phyloP scores from a whole-genome alignment of 2,113 vertebrate species.

The Balaenoptera acutorostrata region DNA sequence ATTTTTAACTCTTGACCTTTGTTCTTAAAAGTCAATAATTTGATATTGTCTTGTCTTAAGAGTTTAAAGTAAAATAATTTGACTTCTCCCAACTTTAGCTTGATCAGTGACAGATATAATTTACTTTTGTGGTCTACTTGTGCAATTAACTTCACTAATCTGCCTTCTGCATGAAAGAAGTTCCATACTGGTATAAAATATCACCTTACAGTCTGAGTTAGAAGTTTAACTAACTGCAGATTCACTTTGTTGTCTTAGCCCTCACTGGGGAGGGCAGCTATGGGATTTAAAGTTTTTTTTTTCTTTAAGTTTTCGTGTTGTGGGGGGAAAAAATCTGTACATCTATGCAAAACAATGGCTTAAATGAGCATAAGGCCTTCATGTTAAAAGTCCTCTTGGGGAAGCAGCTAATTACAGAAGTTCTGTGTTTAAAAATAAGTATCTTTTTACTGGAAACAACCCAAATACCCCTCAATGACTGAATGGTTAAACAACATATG shows the following conservation, averaged over 20 bases:
- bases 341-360: not conserved
- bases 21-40: not conserved
- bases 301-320: not conserved
- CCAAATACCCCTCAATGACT: not conserved
- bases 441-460: not conserved
- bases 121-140: constrained; percentile 26
- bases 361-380: not conserved
- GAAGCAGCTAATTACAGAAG: not conserved
- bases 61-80: not conserved
- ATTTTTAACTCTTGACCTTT: constrained; percentile 21
- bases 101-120: not conserved
- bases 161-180: not conserved
- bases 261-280: not conserved
- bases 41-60: not conserved
- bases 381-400: not conserved
- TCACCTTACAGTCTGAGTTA: not conserved
- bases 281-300: not conserved
- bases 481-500: not conserved
- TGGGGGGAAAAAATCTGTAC: not conserved
- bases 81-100: constrained; percentile 8
- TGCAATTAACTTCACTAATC: not conserved
- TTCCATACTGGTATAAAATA: not conserved
- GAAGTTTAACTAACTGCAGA: constrained; percentile 5
- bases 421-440: constrained; percentile 20
- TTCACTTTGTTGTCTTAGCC: not conserved